Evolutionary conservation across 2,888 invertebrate species (phyloP), one percentile per base, ranked within the genome.

Genomic region (Andricus quercusramuli): DNA sequence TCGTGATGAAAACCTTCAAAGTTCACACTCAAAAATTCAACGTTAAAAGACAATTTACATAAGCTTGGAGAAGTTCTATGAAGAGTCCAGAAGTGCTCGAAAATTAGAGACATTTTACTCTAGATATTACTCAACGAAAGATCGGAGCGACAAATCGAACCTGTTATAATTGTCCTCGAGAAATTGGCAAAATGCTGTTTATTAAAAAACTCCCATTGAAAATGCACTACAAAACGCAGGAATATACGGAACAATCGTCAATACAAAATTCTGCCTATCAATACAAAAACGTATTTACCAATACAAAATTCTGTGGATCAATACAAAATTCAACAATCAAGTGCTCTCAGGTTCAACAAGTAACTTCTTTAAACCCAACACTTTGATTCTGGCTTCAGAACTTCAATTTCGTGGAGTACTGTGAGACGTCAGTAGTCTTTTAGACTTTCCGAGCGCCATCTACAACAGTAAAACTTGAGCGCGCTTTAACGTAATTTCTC

Each of bases 291-390:
- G 1, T 62, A 62, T 62, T 22, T 62, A 62, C 3, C 62, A 25
- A 47, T 29, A 51, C 8, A 51, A 70, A 47, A 20, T 51, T 20
- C 70, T 15, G 29, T 70, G 32, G 32, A 56, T n/a, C 51, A 51
- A 56, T 29, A 32, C 20, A 74, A 56, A 74, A 74, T 56, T 56
- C 56, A 56, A 56, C 56, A 74, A 70, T 70, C 47, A 68, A 68
- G 68, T 70, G 70, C 70, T 74, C 6, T 56, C 32, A 25, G 8
- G 47, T 47, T 20, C 32, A 74, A 74, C 32, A 74, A 56, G 29
- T 51, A 56, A 74, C 29, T 70, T 56, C 56, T 32, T 47, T 2
- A 25, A 22, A 25, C 22, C 25, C 13, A 68, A 68, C 41, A 68
- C 41, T 44, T 47, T 68, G 22, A 68, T 47, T 44, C 29, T 68